Evolutionary conservation across 2,797 vertebrate genomes (phyloP).

Genomic region (Gallirallus australis): DNA sequence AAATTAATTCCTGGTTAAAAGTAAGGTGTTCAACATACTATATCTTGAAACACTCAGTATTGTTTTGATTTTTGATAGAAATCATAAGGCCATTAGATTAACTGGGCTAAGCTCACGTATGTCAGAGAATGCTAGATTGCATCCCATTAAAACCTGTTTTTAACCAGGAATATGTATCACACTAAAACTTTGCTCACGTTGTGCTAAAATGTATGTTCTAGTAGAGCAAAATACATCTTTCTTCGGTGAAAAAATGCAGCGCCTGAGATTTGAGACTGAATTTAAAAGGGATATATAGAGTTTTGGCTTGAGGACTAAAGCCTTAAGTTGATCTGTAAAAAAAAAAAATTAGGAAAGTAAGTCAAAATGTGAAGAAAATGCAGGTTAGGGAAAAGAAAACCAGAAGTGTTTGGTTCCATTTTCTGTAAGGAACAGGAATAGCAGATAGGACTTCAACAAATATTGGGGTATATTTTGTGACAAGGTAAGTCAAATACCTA

Average conservation of each 20-base stretch:
- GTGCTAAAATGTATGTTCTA: not conserved
- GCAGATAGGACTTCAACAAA: not conserved
- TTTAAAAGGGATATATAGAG: not conserved
- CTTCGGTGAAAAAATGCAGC: not conserved
- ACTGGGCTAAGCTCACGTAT: not conserved
- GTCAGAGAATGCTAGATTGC: not conserved
- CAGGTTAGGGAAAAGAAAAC: not conserved
- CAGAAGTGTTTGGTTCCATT: not conserved
- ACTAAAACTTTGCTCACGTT: not conserved
- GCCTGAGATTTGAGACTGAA: not conserved
- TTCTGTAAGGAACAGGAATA: not conserved
- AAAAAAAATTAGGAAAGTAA: not conserved
- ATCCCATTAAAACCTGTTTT: not conserved
- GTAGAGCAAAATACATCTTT: not conserved
- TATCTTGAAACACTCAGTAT: not conserved
- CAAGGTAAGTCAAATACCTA: not conserved
- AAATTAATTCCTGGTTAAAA: not conserved
- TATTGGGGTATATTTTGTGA: not conserved
- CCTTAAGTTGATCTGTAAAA: not conserved
- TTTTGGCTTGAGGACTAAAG: not conserved
- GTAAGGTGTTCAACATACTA: not conserved
- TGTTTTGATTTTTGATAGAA: not conserved
- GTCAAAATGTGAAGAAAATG: not conserved
- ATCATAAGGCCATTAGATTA: not conserved
- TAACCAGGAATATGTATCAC: not conserved